phyloP scores from a whole-genome alignment of 2,797 vertebrate genomes.

The Cynopterus sphinx region DNA sequence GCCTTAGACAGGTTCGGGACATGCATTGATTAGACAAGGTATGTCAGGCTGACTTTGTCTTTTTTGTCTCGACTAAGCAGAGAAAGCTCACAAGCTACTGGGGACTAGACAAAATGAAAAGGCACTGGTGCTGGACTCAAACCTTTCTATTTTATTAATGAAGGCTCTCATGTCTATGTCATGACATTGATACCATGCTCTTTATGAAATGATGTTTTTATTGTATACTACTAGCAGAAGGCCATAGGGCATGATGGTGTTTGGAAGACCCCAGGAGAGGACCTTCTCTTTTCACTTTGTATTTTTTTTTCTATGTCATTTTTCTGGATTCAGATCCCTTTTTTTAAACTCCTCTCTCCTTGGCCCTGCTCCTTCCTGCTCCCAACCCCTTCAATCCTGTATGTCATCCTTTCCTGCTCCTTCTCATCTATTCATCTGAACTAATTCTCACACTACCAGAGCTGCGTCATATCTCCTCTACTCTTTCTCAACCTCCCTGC shows the following conservation, averaged over 20 bases:
- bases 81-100: background rate
- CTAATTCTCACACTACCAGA: background rate
- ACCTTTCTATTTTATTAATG: background rate
- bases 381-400: background rate
- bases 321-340: background rate
- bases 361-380: background rate
- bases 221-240: background rate
- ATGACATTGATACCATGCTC: background rate
- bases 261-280: background rate
- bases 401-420: too few species aligned
- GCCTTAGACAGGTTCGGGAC: background rate
- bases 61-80: background rate
- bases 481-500: background rate
- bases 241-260: rapidly evolving
- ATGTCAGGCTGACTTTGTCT: background rate
- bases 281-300: background rate
- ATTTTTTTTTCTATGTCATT: background rate
- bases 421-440: background rate
- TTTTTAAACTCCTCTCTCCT: background rate
- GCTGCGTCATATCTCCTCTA: too few species aligned
- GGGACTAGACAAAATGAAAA: background rate
- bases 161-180: background rate
- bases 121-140: background rate
- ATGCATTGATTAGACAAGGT: background rate
- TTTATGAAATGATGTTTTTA: background rate